Evolutionary conservation across 92 coral and sea anemone genomes (phyloP), one percentile per base, ranked within the genome.

Genomic region (Umimayanthus kanabou): DNA sequence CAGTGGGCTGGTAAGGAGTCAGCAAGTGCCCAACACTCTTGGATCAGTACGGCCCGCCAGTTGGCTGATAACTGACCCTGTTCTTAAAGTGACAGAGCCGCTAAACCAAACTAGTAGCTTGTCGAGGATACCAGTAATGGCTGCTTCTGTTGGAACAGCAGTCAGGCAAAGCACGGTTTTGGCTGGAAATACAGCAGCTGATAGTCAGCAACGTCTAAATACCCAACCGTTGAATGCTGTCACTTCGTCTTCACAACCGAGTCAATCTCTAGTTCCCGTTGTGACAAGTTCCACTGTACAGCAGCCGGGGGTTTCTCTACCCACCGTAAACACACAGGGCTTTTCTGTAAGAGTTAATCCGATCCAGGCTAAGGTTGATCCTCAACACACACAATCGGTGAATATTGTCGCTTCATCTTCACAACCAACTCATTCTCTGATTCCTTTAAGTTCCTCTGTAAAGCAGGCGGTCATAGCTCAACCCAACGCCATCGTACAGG

Each of bases 141-240:
- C 29, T 22, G 67, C 73, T 57, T 22, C 85, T 8, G 73, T 33
- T 80, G 85, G 49, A 57, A 42, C 85, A 61, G 3, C 73, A 20
- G 25, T 39, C 33, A 14, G 11, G 7, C 45, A 57, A 55, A 18
- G 30, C 0, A 5, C 73, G 30, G 73, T 61, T 55, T 29, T 30
- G 9, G 61, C 23, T 55, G 45, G 69, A 37, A 18, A 25, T 61
- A 4, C 85, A 39, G 25, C 28, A 29, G 13, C 79, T 74, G 79
- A 16, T 15, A 40, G 10, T 39, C 77, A 22, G 0, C 77, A 13
- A 13, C 9, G 77, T 73, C 25, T 73, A 73, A 33, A 20, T 9
- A 73, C 47, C 11, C 77, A 73, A 73, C 45, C 45, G 42, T 23
- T 74, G 49, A 74, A 30, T 18, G 45, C 15, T 74, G 4, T 42